phyloP scores from a whole-genome alignment of 1,140 invertebrate genomes.

The Sesamia nonagrioides region DNA sequence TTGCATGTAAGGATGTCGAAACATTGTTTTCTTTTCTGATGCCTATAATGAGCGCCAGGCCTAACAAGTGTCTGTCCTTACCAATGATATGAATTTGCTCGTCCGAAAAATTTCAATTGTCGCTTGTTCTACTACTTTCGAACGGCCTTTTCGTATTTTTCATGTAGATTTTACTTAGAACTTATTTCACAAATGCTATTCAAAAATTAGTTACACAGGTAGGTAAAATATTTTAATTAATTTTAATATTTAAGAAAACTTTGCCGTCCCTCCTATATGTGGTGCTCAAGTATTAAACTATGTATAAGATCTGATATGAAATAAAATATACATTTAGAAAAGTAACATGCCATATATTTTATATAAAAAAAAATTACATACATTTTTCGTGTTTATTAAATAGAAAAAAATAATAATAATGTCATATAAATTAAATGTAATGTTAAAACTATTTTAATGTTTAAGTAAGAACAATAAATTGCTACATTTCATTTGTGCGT shows the following conservation, averaged over 20 bases:
- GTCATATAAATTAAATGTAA: slow-evolving; percentile 56
- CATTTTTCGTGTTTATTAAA: slow-evolving; percentile 73
- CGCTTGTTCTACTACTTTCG: no score
- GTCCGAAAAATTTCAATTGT: no score
- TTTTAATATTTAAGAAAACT: slow-evolving; percentile 46
- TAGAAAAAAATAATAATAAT: slow-evolving; percentile 65
- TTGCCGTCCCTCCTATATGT: slow-evolving; percentile 50
- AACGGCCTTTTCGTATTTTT: no score
- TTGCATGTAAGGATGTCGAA: no score
- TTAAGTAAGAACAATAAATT: slow-evolving; percentile 64
- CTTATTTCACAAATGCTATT: background rate
- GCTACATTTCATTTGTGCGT: slow-evolving; percentile 69
- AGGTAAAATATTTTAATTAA: slow-evolving; percentile 8
- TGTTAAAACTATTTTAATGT: slow-evolving; percentile 49
- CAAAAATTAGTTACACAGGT: background rate
- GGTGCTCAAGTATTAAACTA: slow-evolving; percentile 58
- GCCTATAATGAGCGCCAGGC: no score
- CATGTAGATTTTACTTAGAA: background rate
- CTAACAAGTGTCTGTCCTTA: no score
- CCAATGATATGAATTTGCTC: no score
- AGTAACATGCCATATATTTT: slow-evolving; percentile 86
- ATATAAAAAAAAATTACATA: slow-evolving; percentile 77
- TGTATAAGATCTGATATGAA: slow-evolving; percentile 58
- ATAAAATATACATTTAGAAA: slow-evolving; percentile 75
- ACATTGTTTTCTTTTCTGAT: no score